A percentile compares a stretch with the other conserved stretches of the same genome.
Evolutionary conservation across 2,797 vertebrate species (phyloP).

Genomic region (Macrochelys suwanniensis): DNA sequence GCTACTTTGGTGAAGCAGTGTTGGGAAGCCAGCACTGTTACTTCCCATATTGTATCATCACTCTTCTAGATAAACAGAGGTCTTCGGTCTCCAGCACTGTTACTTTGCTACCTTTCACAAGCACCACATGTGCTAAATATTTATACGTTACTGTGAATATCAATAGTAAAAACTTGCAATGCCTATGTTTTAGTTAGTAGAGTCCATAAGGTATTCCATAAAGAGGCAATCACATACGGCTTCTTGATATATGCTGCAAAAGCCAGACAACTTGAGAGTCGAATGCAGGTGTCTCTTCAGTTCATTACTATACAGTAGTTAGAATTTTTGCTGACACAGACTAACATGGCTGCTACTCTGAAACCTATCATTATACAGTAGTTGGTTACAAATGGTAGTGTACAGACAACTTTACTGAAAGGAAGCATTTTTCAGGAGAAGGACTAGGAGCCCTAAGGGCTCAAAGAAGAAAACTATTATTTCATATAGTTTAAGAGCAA

Average conservation of each 20-base stretch:
- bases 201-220: not conserved
- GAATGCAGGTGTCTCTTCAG: not conserved
- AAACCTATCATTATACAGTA: not conserved
- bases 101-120: not conserved
- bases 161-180: conserved; percentile 1
- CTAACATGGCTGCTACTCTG: too few species aligned
- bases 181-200: not conserved
- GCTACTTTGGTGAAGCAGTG: not conserved
- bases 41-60: not conserved
- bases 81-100: not conserved
- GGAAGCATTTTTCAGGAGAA: conserved; percentile 35
- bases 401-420: not conserved
- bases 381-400: conserved; percentile 10
- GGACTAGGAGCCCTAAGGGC: not conserved
- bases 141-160: not conserved
- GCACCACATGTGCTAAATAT: not conserved
- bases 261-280: not conserved
- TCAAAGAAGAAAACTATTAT: not conserved
- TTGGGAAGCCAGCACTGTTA: not conserved
- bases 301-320: not conserved
- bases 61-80: not conserved
- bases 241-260: not conserved
- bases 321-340: too few species aligned
- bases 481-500: not conserved
- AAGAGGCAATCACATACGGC: not conserved